Conservation (phyloP, 2,113 vertebrate species). For the Fulmarus glacialis region DNA sequence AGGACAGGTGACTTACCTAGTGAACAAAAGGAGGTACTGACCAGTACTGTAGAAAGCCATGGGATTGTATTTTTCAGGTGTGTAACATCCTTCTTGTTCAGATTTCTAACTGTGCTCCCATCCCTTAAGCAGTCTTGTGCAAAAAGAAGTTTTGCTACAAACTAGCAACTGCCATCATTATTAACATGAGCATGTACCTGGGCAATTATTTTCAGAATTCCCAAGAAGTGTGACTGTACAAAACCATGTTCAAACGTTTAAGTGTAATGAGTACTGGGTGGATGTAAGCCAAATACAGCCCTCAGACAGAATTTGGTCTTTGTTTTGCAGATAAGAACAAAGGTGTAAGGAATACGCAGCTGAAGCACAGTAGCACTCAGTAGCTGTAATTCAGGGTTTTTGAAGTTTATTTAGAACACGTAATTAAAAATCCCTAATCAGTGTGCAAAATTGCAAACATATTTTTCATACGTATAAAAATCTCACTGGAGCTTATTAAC, state of each 20-base stretch:
- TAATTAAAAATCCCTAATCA: background rate
- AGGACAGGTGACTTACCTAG: background rate
- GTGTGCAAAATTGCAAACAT: background rate
- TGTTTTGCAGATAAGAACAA: background rate
- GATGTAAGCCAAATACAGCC: background rate
- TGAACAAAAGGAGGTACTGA: background rate
- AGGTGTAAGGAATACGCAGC: background rate
- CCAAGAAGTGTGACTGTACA: background rate
- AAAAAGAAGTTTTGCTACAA: background rate
- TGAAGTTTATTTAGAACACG: constrained; percentile 24
- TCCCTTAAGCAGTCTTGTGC: background rate
- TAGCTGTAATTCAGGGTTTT: background rate
- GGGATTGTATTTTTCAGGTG: background rate
- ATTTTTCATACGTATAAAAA: background rate
- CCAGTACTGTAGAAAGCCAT: background rate
- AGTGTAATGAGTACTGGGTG: background rate
- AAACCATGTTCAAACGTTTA: background rate
- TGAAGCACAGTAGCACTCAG: background rate
- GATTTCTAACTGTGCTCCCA: background rate
- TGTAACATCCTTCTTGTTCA: background rate
- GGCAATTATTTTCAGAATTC: background rate
- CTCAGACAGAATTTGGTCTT: background rate
- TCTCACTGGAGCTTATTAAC: constrained; percentile 31
- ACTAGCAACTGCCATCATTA: background rate
- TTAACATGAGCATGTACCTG: background rate